These are phyloP conservation scores for Zophobas atratus DNA, from an alignment of 1,140 invertebrate genomes.

Conservation along the genomic window DNA sequence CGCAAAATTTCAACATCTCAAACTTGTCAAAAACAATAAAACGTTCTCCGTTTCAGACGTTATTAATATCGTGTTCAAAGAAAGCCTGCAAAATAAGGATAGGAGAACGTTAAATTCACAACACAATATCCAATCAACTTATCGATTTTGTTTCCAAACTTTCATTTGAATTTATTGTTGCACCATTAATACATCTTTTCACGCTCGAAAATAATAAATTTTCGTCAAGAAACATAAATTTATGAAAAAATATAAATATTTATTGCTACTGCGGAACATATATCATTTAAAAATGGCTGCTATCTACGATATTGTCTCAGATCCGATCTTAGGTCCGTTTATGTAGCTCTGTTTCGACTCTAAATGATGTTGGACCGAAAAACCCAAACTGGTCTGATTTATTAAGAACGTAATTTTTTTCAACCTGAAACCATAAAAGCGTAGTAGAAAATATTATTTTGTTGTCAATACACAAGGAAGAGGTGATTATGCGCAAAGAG, in stretches of 20 bases:
- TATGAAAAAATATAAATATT: neutral
- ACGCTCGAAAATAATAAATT: neutral
- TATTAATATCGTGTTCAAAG: neutral
- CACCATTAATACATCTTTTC: neutral
- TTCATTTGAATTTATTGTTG: neutral
- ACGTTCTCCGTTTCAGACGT: neutral
- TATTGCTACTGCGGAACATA: neutral
- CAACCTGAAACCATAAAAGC: no score
- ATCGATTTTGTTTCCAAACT: neutral
- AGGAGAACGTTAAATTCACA: neutral
- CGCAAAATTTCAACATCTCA: neutral
- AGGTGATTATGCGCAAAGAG: no score
- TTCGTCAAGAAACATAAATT: neutral
- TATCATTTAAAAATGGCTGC: neutral
- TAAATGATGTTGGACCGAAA: neutral
- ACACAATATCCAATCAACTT: neutral
- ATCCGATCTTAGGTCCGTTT: neutral
- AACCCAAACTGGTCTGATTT: neutral
- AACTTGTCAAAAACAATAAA: slow-evolving; percentile 3
- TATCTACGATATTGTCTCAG: neutral
- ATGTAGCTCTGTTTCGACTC: neutral
- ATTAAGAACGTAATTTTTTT: no score
- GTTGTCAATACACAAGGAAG: no score
- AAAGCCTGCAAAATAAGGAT: neutral
- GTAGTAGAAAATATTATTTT: no score